Evolutionary conservation across 1,140 invertebrate genomes (phyloP).

Genomic region (Yoshiicerus persimilis): DNA sequence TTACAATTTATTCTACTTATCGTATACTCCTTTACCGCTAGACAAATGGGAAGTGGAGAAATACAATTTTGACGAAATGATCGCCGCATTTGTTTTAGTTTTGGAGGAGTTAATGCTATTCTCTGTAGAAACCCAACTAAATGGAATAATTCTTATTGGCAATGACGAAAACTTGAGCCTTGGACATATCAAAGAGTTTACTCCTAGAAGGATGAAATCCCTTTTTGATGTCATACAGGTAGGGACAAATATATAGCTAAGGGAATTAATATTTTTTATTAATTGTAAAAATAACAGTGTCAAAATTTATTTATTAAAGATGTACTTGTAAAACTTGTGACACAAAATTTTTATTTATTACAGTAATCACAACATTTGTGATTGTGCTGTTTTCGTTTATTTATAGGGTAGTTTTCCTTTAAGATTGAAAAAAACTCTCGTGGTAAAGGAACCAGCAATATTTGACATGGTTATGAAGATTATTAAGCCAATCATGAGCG

Average conservation of each 20-base stretch:
- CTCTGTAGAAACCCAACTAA: not conserved
- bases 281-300: no score
- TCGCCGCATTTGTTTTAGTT: not conserved
- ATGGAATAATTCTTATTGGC: not conserved
- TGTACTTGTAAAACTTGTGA: no score
- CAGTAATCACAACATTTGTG: no score
- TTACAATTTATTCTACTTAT: no score
- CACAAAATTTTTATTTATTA: no score
- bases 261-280: not conserved
- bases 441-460: not conserved
- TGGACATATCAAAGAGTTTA: not conserved
- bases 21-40: no score
- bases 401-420: not conserved
- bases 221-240: not conserved
- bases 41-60: not conserved
- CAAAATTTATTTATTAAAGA: no score
- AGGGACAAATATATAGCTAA: not conserved
- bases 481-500: not conserved
- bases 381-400: no score
- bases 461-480: not conserved
- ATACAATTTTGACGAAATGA: not conserved
- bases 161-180: not conserved
- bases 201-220: not conserved
- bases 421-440: not conserved
- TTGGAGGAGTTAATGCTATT: not conserved